These are phyloP conservation scores for Zaprionus kolodkinae DNA, from an alignment of 1,140 invertebrate genomes.

Conservation along the genomic window DNA sequence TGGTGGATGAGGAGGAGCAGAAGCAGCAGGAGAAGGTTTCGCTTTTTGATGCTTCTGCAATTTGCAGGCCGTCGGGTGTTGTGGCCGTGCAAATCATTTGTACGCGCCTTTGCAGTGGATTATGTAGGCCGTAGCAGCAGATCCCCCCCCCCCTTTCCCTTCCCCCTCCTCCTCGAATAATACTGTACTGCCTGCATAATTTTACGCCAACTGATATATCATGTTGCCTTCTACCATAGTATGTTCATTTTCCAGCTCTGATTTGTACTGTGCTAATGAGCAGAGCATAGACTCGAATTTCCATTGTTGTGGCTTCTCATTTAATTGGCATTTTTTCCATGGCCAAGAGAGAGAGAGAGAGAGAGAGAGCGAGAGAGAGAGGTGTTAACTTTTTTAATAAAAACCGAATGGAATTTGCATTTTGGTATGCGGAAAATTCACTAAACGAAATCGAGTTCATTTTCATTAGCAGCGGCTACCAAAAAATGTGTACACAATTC, in stretches of 20 bases:
- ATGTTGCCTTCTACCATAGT: neutral
- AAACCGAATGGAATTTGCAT: constrained; percentile 49
- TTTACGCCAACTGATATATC: constrained; percentile 26
- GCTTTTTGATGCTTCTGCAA: constrained; percentile 67
- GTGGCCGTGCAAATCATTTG: constrained; percentile 72
- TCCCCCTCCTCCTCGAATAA: constrained; percentile 27
- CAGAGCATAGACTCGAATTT: constrained; percentile 15
- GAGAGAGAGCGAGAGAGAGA: too few species aligned
- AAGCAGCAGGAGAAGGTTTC: neutral
- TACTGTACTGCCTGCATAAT: constrained; percentile 72
- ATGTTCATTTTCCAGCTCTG: constrained; percentile 64
- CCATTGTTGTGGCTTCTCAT: constrained; percentile 46
- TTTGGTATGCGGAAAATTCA: constrained; percentile 55
- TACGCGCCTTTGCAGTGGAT: constrained; percentile 79
- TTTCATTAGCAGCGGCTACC: constrained; percentile 73
- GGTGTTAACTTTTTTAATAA: constrained; percentile 74
- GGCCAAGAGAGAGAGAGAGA: neutral
- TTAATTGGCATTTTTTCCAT: constrained; percentile 63
- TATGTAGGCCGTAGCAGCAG: constrained; percentile 40
- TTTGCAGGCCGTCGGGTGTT: constrained; percentile 55
- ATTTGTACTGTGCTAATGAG: constrained; percentile 71
- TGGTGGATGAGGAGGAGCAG: too few species aligned
- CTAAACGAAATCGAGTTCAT: constrained; percentile 61
- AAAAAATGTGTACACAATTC: constrained; percentile 73
- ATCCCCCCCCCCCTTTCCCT: neutral